Evolutionary conservation across 2,113 vertebrate species (phyloP), one percentile per base, ranked within the genome.

Genomic region (Nesospiza acunhae): DNA sequence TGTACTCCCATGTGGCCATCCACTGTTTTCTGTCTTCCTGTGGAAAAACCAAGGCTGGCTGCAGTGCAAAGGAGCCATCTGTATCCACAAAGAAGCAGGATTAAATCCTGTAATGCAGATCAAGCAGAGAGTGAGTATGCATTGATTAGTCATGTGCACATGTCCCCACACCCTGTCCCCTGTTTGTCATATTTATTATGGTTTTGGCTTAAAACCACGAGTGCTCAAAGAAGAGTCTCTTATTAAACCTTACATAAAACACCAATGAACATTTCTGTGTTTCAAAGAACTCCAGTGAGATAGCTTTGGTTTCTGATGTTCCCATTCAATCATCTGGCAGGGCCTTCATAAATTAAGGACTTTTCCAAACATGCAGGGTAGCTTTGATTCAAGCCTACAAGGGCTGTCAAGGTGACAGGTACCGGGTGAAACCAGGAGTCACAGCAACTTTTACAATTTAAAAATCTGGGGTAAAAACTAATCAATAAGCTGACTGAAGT

Each of bases 401-500:
- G 21, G 77, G 22, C 85, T 89, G 69, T 85, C 84, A 94, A 72
- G 67, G 52, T 44, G 76, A 76, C 68, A 69, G 79, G 41, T 72
- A 37, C 42, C 68, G 83, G 67, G 47, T 77, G 56, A 90, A 90
- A 93, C 35, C 59, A 89, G 39, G 76, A 96, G 59, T 90, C 87
- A 91, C 84, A 87, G 53, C 84, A 87, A 53, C 73, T 85, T 90
- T 63, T 81, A 80, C 70, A 81, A 52, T 55, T 93, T 89, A 74
- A 96, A 96, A 95, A 94, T 74, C 56, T 73, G 31, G 47, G 41
- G 42, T 90, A 64, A 95, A 96, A 95, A 13, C 73, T 93, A 96
- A 93, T 93, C 82, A 83, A 96, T 96, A 93, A 95, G 80, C 47
- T 90, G 91, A 92, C 84, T 78, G 77, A 96, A 64, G 73, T 53